Percentiles rank a stretch among this genome's conserved stretches.
phyloP scores from a whole-genome alignment of 92 coral and sea anemone species.

The Phenganax stokvisi region DNA sequence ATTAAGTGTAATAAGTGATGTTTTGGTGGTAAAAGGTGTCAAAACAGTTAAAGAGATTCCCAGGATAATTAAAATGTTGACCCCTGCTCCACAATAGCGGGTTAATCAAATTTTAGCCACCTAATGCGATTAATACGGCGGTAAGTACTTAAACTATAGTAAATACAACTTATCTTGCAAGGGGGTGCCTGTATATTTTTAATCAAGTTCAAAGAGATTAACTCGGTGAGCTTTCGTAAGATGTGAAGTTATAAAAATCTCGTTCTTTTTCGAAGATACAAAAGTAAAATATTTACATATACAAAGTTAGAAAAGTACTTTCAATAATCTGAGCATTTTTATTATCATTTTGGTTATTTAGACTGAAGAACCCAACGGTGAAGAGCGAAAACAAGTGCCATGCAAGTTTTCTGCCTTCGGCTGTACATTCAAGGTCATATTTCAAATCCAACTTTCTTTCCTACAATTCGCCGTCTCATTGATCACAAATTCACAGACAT shows the following conservation, averaged over 20 bases:
- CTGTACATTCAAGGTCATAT: slow-evolving; percentile 76
- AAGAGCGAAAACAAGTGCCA: background rate
- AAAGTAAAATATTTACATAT: too few relatives aligned
- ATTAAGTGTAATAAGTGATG: background rate
- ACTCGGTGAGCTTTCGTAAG: too few relatives aligned
- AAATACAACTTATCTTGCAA: background rate
- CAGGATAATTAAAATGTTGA: slow-evolving; percentile 12
- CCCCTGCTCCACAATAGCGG: background rate
- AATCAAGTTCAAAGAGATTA: background rate
- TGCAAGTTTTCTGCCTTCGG: slow-evolving; percentile 51
- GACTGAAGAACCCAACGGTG: background rate
- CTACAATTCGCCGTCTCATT: background rate
- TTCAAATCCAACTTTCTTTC: background rate
- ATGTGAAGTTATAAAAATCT: too few relatives aligned
- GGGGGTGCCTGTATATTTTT: background rate
- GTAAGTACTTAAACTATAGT: background rate
- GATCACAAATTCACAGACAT: background rate
- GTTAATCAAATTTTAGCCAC: slow-evolving; percentile 7
- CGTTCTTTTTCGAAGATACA: too few relatives aligned
- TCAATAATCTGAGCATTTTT: too few relatives aligned
- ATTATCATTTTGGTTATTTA: background rate
- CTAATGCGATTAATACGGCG: background rate
- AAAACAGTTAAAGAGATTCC: background rate
- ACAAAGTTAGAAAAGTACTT: too few relatives aligned
- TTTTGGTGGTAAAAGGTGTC: background rate